Evolutionary conservation across 2,113 vertebrate species (phyloP).

Genomic region (Cinclus mexicanus): DNA sequence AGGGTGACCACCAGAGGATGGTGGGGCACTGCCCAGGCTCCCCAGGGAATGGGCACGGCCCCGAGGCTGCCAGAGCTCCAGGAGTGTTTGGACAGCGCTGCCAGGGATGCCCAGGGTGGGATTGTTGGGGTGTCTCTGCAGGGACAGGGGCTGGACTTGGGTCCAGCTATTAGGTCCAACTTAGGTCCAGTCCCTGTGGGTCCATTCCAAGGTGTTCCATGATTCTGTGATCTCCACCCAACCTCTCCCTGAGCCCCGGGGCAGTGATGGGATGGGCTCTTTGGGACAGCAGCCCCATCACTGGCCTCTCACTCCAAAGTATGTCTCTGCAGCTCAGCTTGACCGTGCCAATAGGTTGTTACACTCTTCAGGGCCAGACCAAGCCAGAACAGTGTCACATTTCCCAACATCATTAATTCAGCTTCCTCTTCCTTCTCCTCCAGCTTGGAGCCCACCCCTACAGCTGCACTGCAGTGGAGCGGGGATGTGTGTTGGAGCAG

Average conservation of each 20-base stretch:
- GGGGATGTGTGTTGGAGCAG: too few relatives aligned
- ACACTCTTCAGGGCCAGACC: background rate
- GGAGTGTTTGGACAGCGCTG: accelerated
- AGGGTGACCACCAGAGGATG: background rate
- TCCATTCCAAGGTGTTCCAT: background rate
- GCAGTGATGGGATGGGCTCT: background rate
- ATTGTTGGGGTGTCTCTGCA: background rate
- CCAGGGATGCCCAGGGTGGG: background rate
- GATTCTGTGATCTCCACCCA: background rate
- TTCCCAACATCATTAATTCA: background rate
- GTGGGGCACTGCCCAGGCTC: background rate
- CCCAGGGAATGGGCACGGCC: background rate
- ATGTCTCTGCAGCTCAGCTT: background rate
- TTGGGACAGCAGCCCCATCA: background rate
- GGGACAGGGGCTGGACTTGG: accelerated
- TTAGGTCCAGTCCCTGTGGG: background rate
- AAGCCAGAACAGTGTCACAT: background rate
- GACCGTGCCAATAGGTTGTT: background rate
- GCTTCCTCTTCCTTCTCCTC: background rate
- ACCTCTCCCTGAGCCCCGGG: background rate
- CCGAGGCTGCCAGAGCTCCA: background rate
- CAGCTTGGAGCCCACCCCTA: accelerated
- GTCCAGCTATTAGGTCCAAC: background rate
- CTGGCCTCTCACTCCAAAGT: background rate
- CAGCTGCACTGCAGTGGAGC: background rate